These are phyloP conservation scores for Corythucha ciliata DNA, from an alignment of 2,888 invertebrate species.

Conservation along the genomic window DNA sequence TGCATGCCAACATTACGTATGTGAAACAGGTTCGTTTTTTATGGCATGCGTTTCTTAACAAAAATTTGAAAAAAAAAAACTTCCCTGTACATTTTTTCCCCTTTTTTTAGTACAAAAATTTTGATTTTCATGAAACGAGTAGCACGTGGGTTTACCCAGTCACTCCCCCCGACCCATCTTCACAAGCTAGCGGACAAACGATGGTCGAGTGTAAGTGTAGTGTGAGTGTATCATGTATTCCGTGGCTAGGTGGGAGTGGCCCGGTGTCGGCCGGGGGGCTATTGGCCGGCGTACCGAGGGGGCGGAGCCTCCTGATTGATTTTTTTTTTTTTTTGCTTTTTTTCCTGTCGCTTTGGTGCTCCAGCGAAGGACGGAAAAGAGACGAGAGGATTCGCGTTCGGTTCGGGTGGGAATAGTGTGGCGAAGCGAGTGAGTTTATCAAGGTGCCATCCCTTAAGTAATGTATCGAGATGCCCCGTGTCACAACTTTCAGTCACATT, in stretches of 20 bases:
- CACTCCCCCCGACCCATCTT: too few relatives aligned
- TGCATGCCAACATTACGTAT: slow-evolving; percentile 32
- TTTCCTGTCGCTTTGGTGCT: not conserved
- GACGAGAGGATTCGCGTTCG: not conserved
- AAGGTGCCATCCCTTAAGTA: not conserved
- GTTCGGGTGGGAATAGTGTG: not conserved
- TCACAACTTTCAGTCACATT: slow-evolving; percentile 30
- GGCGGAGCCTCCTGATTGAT: slow-evolving; percentile 23
- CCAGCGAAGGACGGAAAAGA: not conserved
- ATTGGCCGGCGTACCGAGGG: slow-evolving; percentile 12
- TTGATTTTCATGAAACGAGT: too few relatives aligned
- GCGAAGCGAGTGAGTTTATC: not conserved
- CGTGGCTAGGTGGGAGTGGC: slow-evolving; percentile 17
- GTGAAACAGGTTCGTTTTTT: slow-evolving; percentile 32
- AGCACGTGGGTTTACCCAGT: too few relatives aligned
- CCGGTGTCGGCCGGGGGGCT: too few relatives aligned
- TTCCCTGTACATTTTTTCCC: too few relatives aligned
- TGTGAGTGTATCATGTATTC: slow-evolving; percentile 23
- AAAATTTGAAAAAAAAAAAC: too few relatives aligned
- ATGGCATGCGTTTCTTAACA: too few relatives aligned
- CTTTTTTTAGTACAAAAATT: too few relatives aligned
- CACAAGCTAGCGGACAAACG: too few relatives aligned
- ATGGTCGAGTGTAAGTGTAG: too few relatives aligned
- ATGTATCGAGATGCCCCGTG: slow-evolving; percentile 18
- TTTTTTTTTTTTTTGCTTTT: slow-evolving; percentile 12